Conservation (phyloP, 2,113 vertebrate species). For the Scartelaos histophorus region DNA sequence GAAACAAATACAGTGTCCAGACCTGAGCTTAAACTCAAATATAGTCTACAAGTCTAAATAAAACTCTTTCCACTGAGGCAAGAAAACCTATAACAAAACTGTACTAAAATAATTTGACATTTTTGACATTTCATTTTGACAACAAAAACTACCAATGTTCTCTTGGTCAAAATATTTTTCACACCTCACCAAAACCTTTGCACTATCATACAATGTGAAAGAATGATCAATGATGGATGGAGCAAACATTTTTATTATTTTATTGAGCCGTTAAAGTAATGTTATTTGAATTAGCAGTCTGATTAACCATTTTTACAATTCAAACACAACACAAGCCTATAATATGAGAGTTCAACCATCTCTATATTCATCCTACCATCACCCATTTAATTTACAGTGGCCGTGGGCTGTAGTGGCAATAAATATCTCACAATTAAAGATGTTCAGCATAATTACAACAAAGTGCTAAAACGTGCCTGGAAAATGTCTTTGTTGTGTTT, state of each 20-base stretch:
- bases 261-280: not conserved
- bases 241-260: not conserved
- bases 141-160: not conserved
- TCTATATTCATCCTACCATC: too few relatives aligned
- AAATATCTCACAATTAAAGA: too few relatives aligned
- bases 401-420: too few relatives aligned
- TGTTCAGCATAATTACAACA: too few relatives aligned
- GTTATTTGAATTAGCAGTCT: not conserved
- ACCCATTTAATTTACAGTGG: too few relatives aligned
- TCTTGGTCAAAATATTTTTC: not conserved
- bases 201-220: not conserved
- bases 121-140: not conserved
- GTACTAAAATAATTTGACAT: not conserved
- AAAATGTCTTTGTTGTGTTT: too few relatives aligned
- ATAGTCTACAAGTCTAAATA: not conserved
- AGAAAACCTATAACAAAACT: not conserved
- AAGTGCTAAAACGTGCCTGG: too few relatives aligned
- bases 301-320: not conserved
- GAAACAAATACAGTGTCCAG: not conserved
- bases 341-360: too few relatives aligned
- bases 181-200: not conserved
- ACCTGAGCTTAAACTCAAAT: not conserved
- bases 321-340: not conserved
- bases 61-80: not conserved
- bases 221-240: too few relatives aligned